A percentile compares a stretch with the other conserved stretches of the same genome.
These are phyloP conservation scores for Condylura cristata DNA, from an alignment of 2,113 vertebrate genomes.

Conservation along the genomic window DNA sequence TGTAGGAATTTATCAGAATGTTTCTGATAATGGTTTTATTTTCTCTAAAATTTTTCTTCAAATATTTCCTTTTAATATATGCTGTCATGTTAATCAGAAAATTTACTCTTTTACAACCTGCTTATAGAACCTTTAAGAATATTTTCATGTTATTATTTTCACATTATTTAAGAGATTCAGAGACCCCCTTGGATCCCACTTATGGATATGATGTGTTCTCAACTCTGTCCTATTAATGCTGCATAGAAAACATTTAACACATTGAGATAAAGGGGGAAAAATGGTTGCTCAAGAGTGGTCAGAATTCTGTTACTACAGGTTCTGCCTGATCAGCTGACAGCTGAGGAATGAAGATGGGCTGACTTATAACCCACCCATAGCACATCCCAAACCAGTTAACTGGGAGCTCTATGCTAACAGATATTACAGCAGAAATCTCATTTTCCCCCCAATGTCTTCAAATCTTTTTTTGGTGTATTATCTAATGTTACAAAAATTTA, in stretches of 20 bases:
- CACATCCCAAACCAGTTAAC: not conserved
- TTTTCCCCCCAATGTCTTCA: not conserved
- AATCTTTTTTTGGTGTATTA: too few species aligned
- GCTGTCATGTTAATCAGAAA: not conserved
- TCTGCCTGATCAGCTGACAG: not conserved
- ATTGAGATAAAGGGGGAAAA: not conserved
- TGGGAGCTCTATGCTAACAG: not conserved
- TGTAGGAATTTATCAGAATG: not conserved
- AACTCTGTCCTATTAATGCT: not conserved
- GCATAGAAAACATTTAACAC: not conserved
- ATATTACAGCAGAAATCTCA: conserved; percentile 15
- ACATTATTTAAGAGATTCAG: not conserved
- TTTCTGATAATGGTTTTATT: conserved; percentile 1
- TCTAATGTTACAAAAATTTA: conserved; percentile 3
- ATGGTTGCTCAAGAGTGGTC: not conserved
- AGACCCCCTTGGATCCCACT: not conserved
- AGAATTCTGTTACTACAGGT: not conserved
- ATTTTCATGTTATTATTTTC: not conserved
- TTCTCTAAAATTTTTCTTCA: conserved; percentile 21
- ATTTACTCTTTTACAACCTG: not conserved
- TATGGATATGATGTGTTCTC: not conserved
- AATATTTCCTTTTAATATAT: not conserved
- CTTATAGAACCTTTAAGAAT: not conserved
- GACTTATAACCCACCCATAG: not conserved
- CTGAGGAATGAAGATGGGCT: not conserved